phyloP scores from a whole-genome alignment of 1,140 invertebrate genomes.

The Drosophila pachea region DNA sequence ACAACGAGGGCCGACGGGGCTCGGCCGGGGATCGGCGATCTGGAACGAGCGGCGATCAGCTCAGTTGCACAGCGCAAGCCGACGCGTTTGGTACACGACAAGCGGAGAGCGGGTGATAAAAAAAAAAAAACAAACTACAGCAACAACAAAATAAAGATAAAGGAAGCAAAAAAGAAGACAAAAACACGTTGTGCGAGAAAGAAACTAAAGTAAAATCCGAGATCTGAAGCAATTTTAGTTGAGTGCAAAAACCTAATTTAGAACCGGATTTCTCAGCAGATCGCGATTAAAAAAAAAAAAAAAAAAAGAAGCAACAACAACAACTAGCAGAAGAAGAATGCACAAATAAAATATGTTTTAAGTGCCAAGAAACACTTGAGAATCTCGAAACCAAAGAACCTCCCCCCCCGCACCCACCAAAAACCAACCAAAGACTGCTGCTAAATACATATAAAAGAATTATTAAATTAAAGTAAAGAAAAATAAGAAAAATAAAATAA shows the following conservation, averaged over 20 bases:
- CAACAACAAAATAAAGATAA: too few species aligned
- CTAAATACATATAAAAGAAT: conserved; percentile 21
- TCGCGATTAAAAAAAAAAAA: conserved; percentile 23
- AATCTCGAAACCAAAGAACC: conserved; percentile 57
- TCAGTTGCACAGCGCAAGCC: conserved; percentile 71
- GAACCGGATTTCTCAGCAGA: conserved; percentile 62
- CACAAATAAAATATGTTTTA: conserved; percentile 32
- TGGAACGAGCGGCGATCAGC: conserved; percentile 61
- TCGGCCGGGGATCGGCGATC: conserved; percentile 64
- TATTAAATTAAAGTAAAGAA: conserved; percentile 9
- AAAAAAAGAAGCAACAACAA: background rate
- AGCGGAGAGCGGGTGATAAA: conserved; percentile 17
- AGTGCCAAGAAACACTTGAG: conserved; percentile 45
- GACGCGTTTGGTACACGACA: conserved; percentile 54
- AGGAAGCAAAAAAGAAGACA: conserved; percentile 23
- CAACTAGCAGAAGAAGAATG: background rate
- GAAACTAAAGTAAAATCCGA: conserved; percentile 14
- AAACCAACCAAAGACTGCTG: conserved; percentile 53
- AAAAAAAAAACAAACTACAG: conserved; percentile 14
- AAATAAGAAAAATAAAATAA: too few species aligned
- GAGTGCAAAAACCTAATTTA: conserved; percentile 72
- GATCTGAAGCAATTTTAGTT: conserved; percentile 26
- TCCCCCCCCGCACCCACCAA: too few species aligned
- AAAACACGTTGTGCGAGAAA: conserved; percentile 24
- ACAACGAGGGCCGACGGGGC: conserved; percentile 49